A percentile compares a stretch with the other conserved stretches of the same genome.
Evolutionary conservation across 2,797 vertebrate species (phyloP).

Genomic region (Hemibagrus guttatus): DNA sequence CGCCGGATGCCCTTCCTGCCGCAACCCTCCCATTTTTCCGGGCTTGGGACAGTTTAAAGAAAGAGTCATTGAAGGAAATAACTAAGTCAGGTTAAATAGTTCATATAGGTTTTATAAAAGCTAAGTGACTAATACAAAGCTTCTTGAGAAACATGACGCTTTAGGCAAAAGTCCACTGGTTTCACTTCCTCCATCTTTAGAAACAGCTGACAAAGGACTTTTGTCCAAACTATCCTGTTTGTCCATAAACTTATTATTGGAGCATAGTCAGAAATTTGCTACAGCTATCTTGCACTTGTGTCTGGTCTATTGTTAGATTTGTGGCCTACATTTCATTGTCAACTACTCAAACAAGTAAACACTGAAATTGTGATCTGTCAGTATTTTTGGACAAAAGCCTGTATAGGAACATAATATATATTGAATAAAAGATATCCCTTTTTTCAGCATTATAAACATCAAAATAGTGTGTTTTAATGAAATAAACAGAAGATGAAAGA

Average conservation of each 20-base stretch:
- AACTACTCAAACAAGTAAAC: neutral
- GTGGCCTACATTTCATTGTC: neutral
- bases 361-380: neutral
- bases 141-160: neutral
- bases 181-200: neutral
- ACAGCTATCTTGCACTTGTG: neutral
- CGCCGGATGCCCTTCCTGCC: too few relatives aligned
- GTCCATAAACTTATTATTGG: neutral
- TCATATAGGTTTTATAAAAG: conserved; percentile 1
- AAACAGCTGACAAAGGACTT: neutral
- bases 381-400: neutral
- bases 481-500: neutral
- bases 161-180: neutral
- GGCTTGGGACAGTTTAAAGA: neutral
- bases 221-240: neutral
- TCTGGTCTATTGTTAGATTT: neutral
- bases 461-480: neutral
- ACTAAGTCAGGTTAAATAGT: neutral
- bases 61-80: too few relatives aligned
- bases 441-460: neutral
- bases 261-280: neutral
- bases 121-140: neutral
- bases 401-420: neutral
- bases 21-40: too few relatives aligned
- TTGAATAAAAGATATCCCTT: neutral